Conservation (phyloP, 2,113 vertebrate species). For the Pluvianellus socialis region DNA sequence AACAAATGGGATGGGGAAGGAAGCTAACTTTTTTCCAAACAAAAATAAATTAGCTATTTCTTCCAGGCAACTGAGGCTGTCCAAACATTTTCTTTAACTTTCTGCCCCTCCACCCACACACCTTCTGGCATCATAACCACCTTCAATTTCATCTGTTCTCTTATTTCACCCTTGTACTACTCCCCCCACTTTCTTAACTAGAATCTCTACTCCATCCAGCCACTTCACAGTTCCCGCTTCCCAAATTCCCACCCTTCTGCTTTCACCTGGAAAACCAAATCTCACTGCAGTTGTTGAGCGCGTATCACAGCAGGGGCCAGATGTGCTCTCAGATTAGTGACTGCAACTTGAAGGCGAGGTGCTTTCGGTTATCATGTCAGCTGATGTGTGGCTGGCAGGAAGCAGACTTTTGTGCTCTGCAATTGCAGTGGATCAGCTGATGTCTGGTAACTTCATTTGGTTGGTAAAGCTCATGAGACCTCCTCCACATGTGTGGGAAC, state of each 20-base stretch:
- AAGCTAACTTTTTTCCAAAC: neutral
- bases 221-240: neutral
- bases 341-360: neutral
- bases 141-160: neutral
- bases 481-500: neutral
- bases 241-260: neutral
- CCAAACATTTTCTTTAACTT: neutral
- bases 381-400: neutral
- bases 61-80: neutral
- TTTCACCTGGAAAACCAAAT: neutral
- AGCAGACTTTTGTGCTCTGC: neutral
- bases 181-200: neutral
- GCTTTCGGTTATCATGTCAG: neutral
- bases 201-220: neutral
- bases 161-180: neutral
- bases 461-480: neutral
- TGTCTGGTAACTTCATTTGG: neutral
- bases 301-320: neutral
- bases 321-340: neutral
- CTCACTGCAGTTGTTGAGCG: neutral
- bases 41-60: neutral
- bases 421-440: slow-evolving; percentile 9
- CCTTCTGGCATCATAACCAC: neutral
- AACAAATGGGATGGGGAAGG: neutral
- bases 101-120: neutral